These are phyloP conservation scores for Vulpes vulpes DNA, from an alignment of 2,113 vertebrate species.

Conservation along the genomic window DNA sequence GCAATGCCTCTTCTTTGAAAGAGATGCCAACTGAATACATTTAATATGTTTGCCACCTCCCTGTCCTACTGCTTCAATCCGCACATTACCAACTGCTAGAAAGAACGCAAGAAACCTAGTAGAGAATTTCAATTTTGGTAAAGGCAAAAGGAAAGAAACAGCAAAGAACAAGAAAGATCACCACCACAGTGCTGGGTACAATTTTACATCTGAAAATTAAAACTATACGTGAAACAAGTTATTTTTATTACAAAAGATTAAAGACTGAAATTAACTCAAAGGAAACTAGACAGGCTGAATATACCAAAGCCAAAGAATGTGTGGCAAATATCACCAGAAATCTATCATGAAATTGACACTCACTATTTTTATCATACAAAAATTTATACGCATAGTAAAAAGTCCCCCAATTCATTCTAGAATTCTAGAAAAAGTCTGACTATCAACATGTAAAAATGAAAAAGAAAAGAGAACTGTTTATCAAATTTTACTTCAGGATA, in stretches of 20 bases:
- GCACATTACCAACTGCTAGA: no score
- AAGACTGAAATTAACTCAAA: not conserved
- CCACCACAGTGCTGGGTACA: rapidly evolving
- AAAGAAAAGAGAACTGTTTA: not conserved
- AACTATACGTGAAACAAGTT: not conserved
- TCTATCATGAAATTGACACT: not conserved
- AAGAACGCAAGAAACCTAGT: not conserved
- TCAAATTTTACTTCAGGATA: not conserved
- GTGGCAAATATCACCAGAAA: not conserved
- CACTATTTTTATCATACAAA: not conserved
- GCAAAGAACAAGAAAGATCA: not conserved
- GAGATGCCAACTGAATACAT: not conserved
- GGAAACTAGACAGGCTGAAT: not conserved
- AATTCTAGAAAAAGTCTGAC: not conserved
- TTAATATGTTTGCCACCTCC: not conserved
- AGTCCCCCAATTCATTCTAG: not conserved
- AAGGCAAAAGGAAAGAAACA: not conserved
- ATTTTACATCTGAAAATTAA: not conserved
- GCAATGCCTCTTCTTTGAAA: not conserved
- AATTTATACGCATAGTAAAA: not conserved
- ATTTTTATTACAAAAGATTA: not conserved
- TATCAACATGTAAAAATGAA: not conserved
- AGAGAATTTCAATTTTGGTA: not conserved
- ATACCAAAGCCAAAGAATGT: not conserved
- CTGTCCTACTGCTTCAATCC: not conserved